phyloP scores from a whole-genome alignment of 2,797 vertebrate genomes.

The Echiichthys vipera region DNA sequence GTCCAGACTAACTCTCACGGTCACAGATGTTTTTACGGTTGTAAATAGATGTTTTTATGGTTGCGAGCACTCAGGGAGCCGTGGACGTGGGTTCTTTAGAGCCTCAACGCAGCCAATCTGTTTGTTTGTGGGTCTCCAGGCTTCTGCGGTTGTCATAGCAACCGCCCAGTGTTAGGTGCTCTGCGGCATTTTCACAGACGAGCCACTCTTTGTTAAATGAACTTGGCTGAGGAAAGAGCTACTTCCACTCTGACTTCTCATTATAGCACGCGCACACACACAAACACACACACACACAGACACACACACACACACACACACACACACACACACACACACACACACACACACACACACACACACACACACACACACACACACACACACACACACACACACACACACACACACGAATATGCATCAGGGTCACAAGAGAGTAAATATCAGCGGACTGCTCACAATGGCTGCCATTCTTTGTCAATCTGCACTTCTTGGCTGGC shows the following conservation, averaged over 20 bases:
- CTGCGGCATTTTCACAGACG: slow-evolving; percentile 71
- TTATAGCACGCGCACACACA: slow-evolving; percentile 31
- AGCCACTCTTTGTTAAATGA: slow-evolving; percentile 55
- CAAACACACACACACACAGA: slow-evolving; percentile 20
- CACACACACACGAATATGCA: slow-evolving; percentile 62
- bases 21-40: slow-evolving; percentile 31
- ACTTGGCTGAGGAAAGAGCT: slow-evolving; percentile 58
- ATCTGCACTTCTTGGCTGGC: slow-evolving; percentile 36
- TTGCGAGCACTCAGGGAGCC: background rate
- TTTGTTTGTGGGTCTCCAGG: slow-evolving; percentile 73
- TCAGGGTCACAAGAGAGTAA: slow-evolving; percentile 52
- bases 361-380: slow-evolving; percentile 19
- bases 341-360: slow-evolving; percentile 37
- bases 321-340: slow-evolving; percentile 29
- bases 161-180: slow-evolving; percentile 58
- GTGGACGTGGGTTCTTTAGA: slow-evolving; percentile 33
- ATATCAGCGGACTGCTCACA: slow-evolving; percentile 58
- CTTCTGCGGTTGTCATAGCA: slow-evolving; percentile 68
- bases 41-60: slow-evolving; percentile 29
- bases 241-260: slow-evolving; percentile 56
- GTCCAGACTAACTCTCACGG: background rate
- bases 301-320: slow-evolving; percentile 24
- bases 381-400: slow-evolving; percentile 24
- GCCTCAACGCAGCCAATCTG: slow-evolving; percentile 47
- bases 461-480: slow-evolving; percentile 58